Evolutionary conservation across 2,113 vertebrate genomes (phyloP).

Genomic region (Gnathonemus echidnorhynchus): DNA sequence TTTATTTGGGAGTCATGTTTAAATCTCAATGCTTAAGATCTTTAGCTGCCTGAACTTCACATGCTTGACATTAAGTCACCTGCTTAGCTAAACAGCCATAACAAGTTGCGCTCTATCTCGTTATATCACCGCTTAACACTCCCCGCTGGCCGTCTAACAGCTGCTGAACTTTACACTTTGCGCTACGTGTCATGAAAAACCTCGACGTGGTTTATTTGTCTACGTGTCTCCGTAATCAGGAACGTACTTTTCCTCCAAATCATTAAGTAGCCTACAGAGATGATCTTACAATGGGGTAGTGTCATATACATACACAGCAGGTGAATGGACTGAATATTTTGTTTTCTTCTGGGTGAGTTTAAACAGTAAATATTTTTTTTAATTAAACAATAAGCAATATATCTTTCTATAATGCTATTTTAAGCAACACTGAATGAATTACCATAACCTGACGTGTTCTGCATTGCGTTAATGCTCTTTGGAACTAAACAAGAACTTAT

Average conservation of each 20-base stretch:
- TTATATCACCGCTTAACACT: not conserved
- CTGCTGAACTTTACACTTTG: constrained; percentile 17
- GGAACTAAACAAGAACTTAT: not conserved
- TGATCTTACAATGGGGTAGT: not conserved
- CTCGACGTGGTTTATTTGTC: not conserved
- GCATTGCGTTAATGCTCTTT: not conserved
- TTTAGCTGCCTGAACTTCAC: not conserved
- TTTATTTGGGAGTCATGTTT: not conserved
- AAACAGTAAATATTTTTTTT: not conserved
- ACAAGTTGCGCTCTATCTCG: not conserved
- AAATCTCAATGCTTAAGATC: not conserved
- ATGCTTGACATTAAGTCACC: not conserved
- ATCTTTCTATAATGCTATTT: not conserved
- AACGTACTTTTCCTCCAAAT: not conserved
- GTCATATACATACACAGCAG: not conserved
- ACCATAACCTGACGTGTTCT: not conserved
- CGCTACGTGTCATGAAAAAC: not conserved
- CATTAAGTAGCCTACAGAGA: not conserved
- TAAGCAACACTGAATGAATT: not conserved
- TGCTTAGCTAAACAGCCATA: not conserved
- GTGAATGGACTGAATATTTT: constrained; percentile 7
- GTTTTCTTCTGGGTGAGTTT: not conserved
- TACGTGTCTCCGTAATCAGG: not conserved
- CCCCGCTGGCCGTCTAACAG: not conserved
- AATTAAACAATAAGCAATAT: not conserved